Percentiles rank a stretch among this genome's conserved stretches.
Evolutionary conservation across 2,113 vertebrate species (phyloP).

Genomic region (Pelodiscus sinensis): DNA sequence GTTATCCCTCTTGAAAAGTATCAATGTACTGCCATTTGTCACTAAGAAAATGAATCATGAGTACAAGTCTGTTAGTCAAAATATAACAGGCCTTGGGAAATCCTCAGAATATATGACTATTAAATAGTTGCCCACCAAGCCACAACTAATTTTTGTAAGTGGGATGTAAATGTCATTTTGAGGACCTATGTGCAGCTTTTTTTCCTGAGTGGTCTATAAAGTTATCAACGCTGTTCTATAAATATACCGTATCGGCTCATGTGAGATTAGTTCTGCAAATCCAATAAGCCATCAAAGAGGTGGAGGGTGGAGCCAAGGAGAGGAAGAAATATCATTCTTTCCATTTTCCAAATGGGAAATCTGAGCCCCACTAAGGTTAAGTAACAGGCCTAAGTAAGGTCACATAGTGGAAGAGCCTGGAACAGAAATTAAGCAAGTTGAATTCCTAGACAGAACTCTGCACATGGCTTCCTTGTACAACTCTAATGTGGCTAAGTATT

Average conservation of each 20-base stretch:
- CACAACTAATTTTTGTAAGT: neutral
- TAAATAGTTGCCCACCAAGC: neutral
- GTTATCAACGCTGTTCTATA: neutral
- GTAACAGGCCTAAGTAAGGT: neutral
- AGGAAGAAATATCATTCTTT: neutral
- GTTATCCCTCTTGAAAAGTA: rapidly evolving
- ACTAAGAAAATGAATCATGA: neutral
- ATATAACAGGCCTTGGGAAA: neutral
- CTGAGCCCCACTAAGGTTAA: neutral
- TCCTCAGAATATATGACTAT: neutral
- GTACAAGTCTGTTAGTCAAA: neutral
- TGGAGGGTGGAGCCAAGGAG: no score
- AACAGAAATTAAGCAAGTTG: neutral
- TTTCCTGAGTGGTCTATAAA: neutral
- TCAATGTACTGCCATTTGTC: rapidly evolving
- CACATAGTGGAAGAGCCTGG: neutral
- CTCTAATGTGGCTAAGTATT: neutral
- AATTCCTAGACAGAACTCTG: neutral
- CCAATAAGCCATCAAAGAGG: neutral
- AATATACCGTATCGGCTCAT: neutral
- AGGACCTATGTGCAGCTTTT: neutral
- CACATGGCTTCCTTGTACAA: neutral
- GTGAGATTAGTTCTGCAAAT: neutral
- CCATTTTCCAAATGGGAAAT: neutral
- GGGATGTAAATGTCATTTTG: neutral